phyloP scores from a whole-genome alignment of 2,888 invertebrate species.

The Encarsia formosa region DNA sequence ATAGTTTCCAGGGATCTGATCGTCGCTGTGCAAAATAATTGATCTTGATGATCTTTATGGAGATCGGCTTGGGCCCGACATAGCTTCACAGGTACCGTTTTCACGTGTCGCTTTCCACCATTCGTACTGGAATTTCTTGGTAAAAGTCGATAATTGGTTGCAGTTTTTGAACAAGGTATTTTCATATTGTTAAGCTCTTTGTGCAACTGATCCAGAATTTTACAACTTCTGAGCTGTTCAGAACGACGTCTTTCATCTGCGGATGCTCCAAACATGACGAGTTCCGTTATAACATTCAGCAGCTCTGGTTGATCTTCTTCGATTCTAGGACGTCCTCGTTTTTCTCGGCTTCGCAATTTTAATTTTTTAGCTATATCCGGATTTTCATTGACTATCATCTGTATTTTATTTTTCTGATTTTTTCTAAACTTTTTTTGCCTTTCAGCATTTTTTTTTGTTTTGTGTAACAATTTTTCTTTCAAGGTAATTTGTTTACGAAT shows the following conservation, averaged over 20 bases:
- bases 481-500: too few relatives aligned
- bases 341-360: too few relatives aligned
- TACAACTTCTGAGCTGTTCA: conserved; percentile 26
- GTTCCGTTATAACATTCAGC: conserved; percentile 35
- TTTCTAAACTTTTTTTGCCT: too few relatives aligned
- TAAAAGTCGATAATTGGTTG: background rate
- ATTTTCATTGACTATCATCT: too few relatives aligned
- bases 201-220: conserved; percentile 19
- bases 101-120: conserved; percentile 24
- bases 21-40: conserved; percentile 1
- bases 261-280: conserved; percentile 33
- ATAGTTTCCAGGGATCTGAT: conserved; percentile 4
- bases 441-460: too few relatives aligned
- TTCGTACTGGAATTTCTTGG: background rate
- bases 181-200: conserved; percentile 13
- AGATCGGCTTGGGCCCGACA: conserved; percentile 7
- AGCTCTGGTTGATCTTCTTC: conserved; percentile 35
- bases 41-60: conserved; percentile 6
- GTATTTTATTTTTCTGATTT: too few relatives aligned
- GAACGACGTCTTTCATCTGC: conserved; percentile 31
- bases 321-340: conserved; percentile 29
- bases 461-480: too few relatives aligned
- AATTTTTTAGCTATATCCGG: too few relatives aligned
- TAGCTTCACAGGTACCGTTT: too few relatives aligned
- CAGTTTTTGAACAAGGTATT: background rate